phyloP scores from a whole-genome alignment of 2,888 invertebrate genomes.

The Epirrita christyi region DNA sequence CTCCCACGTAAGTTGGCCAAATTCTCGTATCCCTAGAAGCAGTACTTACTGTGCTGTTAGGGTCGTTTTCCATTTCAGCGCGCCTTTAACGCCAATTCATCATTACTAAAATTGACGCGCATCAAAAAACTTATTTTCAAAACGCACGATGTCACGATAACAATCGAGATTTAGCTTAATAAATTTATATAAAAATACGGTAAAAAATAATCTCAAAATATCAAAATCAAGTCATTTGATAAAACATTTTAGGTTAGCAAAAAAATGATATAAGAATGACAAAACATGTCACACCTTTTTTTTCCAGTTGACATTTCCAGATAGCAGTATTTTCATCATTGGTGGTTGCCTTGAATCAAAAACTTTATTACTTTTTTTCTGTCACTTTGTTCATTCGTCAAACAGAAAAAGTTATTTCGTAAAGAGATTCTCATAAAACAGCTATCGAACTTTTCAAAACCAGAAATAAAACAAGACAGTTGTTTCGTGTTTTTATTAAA shows the following conservation, averaged over 20 bases:
- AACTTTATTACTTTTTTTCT: constrained; percentile 50
- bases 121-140: constrained; percentile 67
- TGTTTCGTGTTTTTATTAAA: constrained; percentile 28
- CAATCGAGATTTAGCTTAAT: constrained; percentile 79
- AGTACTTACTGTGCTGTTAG: constrained; percentile 81
- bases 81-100: constrained; percentile 76
- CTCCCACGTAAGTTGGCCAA: neutral
- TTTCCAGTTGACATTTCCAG: constrained; percentile 81
- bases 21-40: constrained; percentile 3
- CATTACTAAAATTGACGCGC: constrained; percentile 70
- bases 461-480: constrained; percentile 8
- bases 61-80: constrained; percentile 81
- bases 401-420: constrained; percentile 3
- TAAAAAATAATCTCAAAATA: constrained; percentile 79
- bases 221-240: constrained; percentile 82
- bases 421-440: constrained; percentile 3
- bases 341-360: constrained; percentile 71
- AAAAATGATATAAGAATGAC: constrained; percentile 82
- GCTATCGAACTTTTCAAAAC: neutral
- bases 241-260: constrained; percentile 85
- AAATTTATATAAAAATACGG: constrained; percentile 80
- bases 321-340: constrained; percentile 81
- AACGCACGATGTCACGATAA: constrained; percentile 65
- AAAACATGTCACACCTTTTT: constrained; percentile 83
- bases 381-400: constrained; percentile 6